Conservation (phyloP, 2,888 invertebrate genomes). For the Cyaniris semiargus region DNA sequence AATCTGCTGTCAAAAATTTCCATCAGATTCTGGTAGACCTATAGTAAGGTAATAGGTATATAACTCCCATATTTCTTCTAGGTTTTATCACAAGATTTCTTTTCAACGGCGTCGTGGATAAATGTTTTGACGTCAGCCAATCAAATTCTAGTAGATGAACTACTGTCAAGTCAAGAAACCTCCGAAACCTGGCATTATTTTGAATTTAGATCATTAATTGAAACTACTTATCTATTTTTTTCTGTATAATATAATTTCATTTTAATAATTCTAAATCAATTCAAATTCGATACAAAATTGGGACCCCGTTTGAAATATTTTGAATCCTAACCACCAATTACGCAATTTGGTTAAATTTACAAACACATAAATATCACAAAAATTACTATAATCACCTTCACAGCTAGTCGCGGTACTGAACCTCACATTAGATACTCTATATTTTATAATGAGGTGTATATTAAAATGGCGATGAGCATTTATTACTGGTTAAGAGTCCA, state of each 20-base stretch:
- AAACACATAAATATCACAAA: conserved; percentile 50
- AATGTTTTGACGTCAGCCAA: no score
- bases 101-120: no score
- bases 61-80: no score
- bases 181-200: not conserved
- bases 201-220: not conserved
- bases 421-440: conserved; percentile 38
- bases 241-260: not conserved
- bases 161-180: not conserved
- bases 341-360: conserved; percentile 55
- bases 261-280: not conserved
- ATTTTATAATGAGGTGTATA: no score
- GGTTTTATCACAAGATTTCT: no score
- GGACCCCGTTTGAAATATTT: conserved; percentile 18
- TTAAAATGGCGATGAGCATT: no score
- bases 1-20: no score
- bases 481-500: no score
- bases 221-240: not conserved
- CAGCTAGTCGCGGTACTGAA: conserved; percentile 38
- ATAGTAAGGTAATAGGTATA: no score
- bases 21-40: no score
- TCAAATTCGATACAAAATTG: conserved; percentile 17
- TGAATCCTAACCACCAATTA: conserved; percentile 49
- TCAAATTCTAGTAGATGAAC: not conserved
- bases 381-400: conserved; percentile 53